Evolutionary conservation across 2,113 vertebrate species (phyloP), one percentile per base, ranked within the genome.

Genomic region (Bagarius yarrelli): DNA sequence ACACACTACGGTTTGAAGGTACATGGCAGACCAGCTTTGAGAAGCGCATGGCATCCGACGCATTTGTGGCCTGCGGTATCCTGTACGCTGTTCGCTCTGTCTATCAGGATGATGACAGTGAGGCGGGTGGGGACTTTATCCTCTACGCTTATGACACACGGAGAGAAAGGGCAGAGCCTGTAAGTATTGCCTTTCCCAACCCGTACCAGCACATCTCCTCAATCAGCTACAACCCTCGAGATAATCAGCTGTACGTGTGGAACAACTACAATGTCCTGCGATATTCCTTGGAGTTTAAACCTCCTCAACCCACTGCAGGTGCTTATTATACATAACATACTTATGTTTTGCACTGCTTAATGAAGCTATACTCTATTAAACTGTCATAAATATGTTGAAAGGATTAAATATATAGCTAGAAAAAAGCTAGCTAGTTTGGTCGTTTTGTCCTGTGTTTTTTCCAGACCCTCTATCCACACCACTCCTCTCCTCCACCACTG

Each of bases 191-290:
- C 1, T 98, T 98, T 88, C 97, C 97, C 80, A 98, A 98, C 89
- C 96, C 96, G 0, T 98, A 98, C 91, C 96, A 96, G 90, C 97
- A 95, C 81, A 94, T 98, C 70, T 96, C 96, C 3, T 98, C 97
- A 8, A 95, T 98, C 8, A 95, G 94, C 82, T 98, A 98, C 94
- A 98, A 98, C 89, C 97, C 97, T 3, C 90, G 97, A 2, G 97
- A 98, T 90, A 97, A 97, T 87, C 96, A 97, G 86, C 93, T 98
- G 0, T 98, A 98, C 13, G 96, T 98, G 67, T 98, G 97, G 97
- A 98, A 98, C 87, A 98, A 98, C 91, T 95, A 96, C 84, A 95
- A 97, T 15, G 92, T 98, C 79, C 92, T 98, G 82, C 92, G 96
- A 85, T 98, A 98, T 86, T 92, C 93, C 0, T 90, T 98, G 73